These are phyloP conservation scores for Dinothrombium tinctorium DNA, from an alignment of 1,140 invertebrate genomes.

Conservation along the genomic window DNA sequence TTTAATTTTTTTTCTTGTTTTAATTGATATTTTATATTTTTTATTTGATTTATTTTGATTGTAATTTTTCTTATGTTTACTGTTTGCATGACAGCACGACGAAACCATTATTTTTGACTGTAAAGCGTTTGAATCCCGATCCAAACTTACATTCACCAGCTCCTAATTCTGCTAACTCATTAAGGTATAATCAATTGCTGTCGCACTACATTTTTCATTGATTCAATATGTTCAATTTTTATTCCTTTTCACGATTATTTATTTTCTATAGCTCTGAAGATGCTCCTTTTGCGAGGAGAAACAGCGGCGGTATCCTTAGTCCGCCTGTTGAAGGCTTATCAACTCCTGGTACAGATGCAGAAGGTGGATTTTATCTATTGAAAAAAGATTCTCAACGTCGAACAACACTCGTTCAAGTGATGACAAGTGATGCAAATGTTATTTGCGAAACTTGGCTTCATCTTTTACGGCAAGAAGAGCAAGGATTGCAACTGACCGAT, in stretches of 20 bases:
- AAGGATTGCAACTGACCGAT: constrained; percentile 21
- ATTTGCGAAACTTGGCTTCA: constrained; percentile 13
- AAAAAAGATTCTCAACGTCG: constrained; percentile 92
- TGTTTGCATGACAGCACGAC: no score
- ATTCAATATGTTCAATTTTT: no score
- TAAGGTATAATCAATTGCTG: no score
- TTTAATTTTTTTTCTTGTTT: no score
- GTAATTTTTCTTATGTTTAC: no score
- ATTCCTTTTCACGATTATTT: not conserved
- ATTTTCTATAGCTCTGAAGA: constrained; percentile 19
- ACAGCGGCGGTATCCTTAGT: constrained; percentile 12
- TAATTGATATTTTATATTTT: no score
- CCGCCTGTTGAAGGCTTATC: constrained; percentile 17
- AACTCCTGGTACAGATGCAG: constrained; percentile 13
- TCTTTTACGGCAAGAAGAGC: constrained; percentile 6
- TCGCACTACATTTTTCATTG: no score
- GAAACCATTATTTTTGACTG: no score
- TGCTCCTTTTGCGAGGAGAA: constrained; percentile 19
- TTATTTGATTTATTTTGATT: no score
- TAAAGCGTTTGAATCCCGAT: no score
- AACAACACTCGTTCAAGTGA: constrained; percentile 62
- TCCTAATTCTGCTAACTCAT: no score
- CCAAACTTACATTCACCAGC: no score
- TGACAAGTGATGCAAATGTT: constrained; percentile 51
- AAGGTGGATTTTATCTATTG: constrained; percentile 72